Percentiles rank a stretch among this genome's conserved stretches.
phyloP scores from a whole-genome alignment of 2,888 invertebrate genomes.

The Spisula subtruncata region DNA sequence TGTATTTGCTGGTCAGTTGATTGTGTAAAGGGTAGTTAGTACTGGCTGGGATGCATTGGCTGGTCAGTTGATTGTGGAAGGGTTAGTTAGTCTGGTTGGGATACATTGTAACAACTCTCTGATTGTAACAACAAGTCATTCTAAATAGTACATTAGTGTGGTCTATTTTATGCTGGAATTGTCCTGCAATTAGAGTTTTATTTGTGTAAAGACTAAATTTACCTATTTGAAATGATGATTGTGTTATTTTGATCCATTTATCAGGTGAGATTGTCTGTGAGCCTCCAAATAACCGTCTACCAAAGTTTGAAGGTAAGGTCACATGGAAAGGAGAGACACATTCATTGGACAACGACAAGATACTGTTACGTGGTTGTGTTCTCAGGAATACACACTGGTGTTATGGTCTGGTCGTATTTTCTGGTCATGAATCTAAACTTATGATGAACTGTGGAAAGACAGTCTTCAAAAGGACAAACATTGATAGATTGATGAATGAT shows the following conservation, averaged over 20 bases:
- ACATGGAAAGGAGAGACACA: constrained; percentile 90
- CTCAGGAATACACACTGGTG: constrained; percentile 91
- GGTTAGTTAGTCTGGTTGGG: too few relatives aligned
- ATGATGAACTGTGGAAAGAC: constrained; percentile 99
- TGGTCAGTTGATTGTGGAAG: too few relatives aligned
- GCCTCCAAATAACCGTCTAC: constrained; percentile 98
- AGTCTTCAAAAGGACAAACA: constrained; percentile 99
- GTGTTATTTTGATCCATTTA: constrained; percentile 48
- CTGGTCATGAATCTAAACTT: constrained; percentile 99
- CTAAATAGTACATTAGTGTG: too few relatives aligned
- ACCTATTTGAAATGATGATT: too few relatives aligned
- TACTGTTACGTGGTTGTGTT: constrained; percentile 98
- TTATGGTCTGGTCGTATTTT: constrained; percentile 94
- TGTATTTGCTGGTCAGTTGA: too few relatives aligned
- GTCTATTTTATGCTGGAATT: too few relatives aligned
- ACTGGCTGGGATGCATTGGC: too few relatives aligned
- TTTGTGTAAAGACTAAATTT: too few relatives aligned
- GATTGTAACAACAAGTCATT: too few relatives aligned
- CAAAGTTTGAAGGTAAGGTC: constrained; percentile 98
- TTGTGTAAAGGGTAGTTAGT: too few relatives aligned
- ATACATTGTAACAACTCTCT: too few relatives aligned
- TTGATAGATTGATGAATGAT: constrained; percentile 99
- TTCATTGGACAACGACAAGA: constrained; percentile 98
- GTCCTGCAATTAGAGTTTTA: too few relatives aligned
- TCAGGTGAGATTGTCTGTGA: constrained; percentile 96